A percentile compares a stretch with the other conserved stretches of the same genome.
Evolutionary conservation across 2,113 vertebrate genomes (phyloP).

Genomic region (Larimichthys polyactis): DNA sequence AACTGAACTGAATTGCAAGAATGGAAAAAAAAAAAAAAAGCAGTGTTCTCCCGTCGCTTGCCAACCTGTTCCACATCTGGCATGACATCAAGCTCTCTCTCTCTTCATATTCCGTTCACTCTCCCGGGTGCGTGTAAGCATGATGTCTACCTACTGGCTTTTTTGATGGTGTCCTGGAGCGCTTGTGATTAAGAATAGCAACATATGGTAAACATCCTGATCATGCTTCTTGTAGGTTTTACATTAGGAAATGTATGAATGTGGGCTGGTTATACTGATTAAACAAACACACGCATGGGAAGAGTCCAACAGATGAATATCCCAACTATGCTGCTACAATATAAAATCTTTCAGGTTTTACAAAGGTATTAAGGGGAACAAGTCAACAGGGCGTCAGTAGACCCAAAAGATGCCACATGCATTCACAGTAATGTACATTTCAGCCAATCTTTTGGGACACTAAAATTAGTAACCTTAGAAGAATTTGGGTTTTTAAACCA

Average conservation of each 20-base stretch:
- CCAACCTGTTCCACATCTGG: slow-evolving; percentile 66
- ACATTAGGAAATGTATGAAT: slow-evolving; percentile 25
- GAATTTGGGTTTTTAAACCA: slow-evolving; percentile 22
- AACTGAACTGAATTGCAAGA: slow-evolving; percentile 45
- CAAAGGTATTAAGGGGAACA: slow-evolving; percentile 31
- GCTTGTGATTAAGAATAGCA: slow-evolving; percentile 47
- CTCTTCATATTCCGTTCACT: slow-evolving; percentile 45
- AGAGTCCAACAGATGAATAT: slow-evolving; percentile 49
- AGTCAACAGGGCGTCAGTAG: slow-evolving; percentile 7
- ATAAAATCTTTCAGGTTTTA: slow-evolving; percentile 55
- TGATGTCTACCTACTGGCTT: slow-evolving; percentile 60
- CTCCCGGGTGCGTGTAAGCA: slow-evolving; percentile 52
- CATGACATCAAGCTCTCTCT: slow-evolving; percentile 58
- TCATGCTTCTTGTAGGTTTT: slow-evolving; percentile 45
- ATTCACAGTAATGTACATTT: slow-evolving; percentile 39
- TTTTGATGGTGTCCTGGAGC: slow-evolving; percentile 41
- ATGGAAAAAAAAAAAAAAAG: slow-evolving; percentile 40
- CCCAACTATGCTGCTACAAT: slow-evolving; percentile 72
- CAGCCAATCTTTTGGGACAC: slow-evolving; percentile 5
- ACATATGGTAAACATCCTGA: slow-evolving; percentile 55
- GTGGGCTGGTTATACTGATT: slow-evolving; percentile 36
- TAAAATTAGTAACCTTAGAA: slow-evolving; percentile 4
- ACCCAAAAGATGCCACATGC: slow-evolving; percentile 37
- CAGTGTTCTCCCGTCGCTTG: slow-evolving; percentile 60
- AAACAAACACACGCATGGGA: slow-evolving; percentile 29